A percentile compares a stretch with the other conserved stretches of the same genome.
These are phyloP conservation scores for Cryptomyrus ogoouensis DNA, from an alignment of 2,113 vertebrate genomes.

Conservation along the genomic window DNA sequence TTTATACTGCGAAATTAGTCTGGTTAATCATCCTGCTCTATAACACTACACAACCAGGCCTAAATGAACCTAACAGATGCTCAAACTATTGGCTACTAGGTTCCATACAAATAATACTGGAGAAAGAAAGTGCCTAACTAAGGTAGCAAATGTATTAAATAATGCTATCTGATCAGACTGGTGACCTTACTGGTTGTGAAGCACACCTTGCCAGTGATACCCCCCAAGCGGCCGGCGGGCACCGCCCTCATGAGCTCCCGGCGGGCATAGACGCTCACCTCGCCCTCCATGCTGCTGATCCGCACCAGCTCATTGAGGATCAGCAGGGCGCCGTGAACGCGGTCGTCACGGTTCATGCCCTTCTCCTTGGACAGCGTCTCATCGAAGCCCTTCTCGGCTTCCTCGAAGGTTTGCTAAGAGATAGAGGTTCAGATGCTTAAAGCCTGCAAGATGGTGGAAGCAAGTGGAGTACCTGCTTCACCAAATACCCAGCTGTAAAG, in stretches of 20 bases:
- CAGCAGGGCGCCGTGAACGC: constrained; percentile 88
- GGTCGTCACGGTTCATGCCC: constrained; percentile 94
- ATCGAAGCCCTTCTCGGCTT: constrained; percentile 95
- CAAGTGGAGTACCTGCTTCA: neutral
- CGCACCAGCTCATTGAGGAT: constrained; percentile 96
- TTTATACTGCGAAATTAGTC: neutral
- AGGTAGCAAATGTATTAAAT: neutral
- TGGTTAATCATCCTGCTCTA: neutral
- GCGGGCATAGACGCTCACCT: constrained; percentile 64
- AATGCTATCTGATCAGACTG: neutral
- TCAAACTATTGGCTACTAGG: neutral
- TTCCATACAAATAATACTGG: neutral
- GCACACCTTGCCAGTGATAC: neutral
- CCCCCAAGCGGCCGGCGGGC: too few relatives aligned
- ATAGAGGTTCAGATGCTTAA: neutral
- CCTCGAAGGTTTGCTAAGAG: constrained; percentile 87
- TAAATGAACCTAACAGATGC: neutral
- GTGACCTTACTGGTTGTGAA: neutral
- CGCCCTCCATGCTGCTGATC: constrained; percentile 99
- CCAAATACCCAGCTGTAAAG: neutral
- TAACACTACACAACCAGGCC: neutral
- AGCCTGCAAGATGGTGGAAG: neutral
- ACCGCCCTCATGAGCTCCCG: too few relatives aligned
- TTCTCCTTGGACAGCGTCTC: constrained; percentile 95
- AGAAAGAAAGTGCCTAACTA: neutral